Evolutionary conservation across 2,113 vertebrate genomes (phyloP).

Genomic region (Channa maculata): DNA sequence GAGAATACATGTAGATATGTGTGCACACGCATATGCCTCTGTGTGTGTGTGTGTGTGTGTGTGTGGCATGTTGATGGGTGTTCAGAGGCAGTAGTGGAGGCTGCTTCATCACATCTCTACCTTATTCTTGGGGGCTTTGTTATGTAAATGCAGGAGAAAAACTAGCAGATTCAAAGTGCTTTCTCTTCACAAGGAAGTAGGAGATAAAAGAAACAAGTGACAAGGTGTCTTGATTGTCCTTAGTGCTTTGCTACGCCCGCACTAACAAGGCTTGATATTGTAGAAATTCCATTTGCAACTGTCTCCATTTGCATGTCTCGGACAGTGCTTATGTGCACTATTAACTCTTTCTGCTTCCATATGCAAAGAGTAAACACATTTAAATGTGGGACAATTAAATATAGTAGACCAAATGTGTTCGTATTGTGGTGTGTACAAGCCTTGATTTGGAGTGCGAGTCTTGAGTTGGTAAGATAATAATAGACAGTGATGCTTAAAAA

Average conservation of each 20-base stretch:
- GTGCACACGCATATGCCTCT: slow-evolving; percentile 46
- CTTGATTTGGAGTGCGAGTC: background rate
- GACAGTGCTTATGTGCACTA: slow-evolving; percentile 90
- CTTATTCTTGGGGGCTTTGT: slow-evolving; percentile 96
- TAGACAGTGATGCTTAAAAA: background rate
- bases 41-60: slow-evolving; percentile 53
- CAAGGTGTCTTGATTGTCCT: slow-evolving; percentile 97
- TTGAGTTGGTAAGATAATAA: background rate
- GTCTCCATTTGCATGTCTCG: slow-evolving; percentile 92
- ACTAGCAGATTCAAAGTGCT: slow-evolving; percentile 98
- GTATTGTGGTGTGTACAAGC: slow-evolving; percentile 20
- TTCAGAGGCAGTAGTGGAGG: slow-evolving; percentile 68
- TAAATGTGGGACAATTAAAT: slow-evolving; percentile 48
- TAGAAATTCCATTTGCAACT: slow-evolving; percentile 95
- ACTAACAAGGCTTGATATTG: slow-evolving; percentile 97
- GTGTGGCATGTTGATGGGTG: slow-evolving; percentile 74
- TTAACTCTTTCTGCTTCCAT: slow-evolving; percentile 85
- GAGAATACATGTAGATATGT: slow-evolving; percentile 47
- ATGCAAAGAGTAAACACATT: slow-evolving; percentile 15
- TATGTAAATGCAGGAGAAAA: slow-evolving; percentile 95
- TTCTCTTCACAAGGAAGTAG: slow-evolving; percentile 94
- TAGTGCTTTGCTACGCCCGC: slow-evolving; percentile 92
- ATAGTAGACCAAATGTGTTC: slow-evolving; percentile 1
- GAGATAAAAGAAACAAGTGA: slow-evolving; percentile 94
- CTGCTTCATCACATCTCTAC: slow-evolving; percentile 92